These are phyloP conservation scores for Loxodonta africana DNA, from an alignment of 2,113 vertebrate species.

Conservation along the genomic window DNA sequence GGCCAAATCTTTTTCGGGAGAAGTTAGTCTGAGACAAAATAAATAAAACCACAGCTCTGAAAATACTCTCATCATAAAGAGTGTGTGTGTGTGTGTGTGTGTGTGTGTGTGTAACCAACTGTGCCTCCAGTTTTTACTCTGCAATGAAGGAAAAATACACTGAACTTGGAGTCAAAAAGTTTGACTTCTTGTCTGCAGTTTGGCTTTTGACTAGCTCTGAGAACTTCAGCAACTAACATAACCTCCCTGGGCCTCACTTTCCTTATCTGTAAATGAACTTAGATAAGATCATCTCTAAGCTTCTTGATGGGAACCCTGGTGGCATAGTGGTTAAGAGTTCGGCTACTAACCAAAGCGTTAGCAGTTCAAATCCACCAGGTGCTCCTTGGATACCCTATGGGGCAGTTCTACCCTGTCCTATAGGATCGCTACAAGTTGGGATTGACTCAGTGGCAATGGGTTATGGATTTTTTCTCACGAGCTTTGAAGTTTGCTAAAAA, in stretches of 20 bases:
- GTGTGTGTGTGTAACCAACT: too few species aligned
- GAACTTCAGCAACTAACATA: not conserved
- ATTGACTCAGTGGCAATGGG: too few species aligned
- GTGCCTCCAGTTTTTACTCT: not conserved
- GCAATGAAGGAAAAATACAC: not conserved
- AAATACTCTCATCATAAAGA: not conserved
- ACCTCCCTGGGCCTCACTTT: not conserved
- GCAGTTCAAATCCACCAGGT: too few species aligned
- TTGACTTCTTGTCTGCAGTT: not conserved
- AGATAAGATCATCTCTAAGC: not conserved
- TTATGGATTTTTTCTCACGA: not conserved
- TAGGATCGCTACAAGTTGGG: too few species aligned
- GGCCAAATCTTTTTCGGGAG: not conserved
- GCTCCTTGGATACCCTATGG: too few species aligned
- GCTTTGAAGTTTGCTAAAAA: slow-evolving; percentile 29
- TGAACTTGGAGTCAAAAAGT: not conserved
- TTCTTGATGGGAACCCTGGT: not conserved
- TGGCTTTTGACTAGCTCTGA: not conserved
- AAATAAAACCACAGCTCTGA: not conserved
- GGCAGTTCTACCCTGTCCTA: too few species aligned
- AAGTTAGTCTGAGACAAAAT: not conserved
- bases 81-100: accelerated
- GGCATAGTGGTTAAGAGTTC: too few species aligned
- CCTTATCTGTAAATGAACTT: slow-evolving; percentile 11
- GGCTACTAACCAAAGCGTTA: too few species aligned